Evolutionary conservation across 2,888 invertebrate genomes (phyloP).

Genomic region (Zygogramma bicolorata): DNA sequence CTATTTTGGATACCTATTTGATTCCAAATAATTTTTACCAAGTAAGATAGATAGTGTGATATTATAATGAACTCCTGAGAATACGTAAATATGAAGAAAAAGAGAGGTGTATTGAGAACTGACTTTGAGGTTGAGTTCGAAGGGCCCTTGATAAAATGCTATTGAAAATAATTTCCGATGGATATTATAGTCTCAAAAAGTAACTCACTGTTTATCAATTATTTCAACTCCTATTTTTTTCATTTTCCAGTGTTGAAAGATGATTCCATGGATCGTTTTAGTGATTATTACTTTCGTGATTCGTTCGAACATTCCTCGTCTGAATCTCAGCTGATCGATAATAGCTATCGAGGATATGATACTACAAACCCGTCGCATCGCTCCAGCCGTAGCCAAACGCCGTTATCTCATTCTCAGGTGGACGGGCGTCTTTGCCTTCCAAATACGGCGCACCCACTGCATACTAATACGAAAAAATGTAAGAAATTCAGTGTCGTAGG

Average conservation of each 20-base stretch:
- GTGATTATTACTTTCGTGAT: conserved; percentile 81
- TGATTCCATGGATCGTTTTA: conserved; percentile 67
- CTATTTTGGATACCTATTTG: too few species aligned
- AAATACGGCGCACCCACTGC: conserved; percentile 47
- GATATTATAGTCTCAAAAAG: neutral
- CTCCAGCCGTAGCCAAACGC: conserved; percentile 68
- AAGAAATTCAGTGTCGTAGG: conserved; percentile 75
- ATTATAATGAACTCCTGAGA: too few species aligned
- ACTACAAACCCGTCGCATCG: conserved; percentile 66
- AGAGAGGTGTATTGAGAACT: too few species aligned
- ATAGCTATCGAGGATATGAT: conserved; percentile 63
- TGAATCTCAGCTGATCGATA: conserved; percentile 76
- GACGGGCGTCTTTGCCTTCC: conserved; percentile 63
- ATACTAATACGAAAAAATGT: conserved; percentile 55
- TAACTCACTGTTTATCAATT: neutral
- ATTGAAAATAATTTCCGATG: neutral
- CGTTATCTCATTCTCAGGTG: conserved; percentile 63
- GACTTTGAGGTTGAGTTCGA: too few species aligned
- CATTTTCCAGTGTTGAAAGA: conserved; percentile 62
- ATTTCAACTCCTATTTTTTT: neutral
- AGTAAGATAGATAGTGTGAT: too few species aligned
- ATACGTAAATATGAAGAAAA: too few species aligned
- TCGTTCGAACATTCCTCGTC: conserved; percentile 85
- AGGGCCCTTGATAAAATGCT: neutral
- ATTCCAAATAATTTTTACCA: too few species aligned